Conservation (phyloP, 2,888 invertebrate genomes). For the Ernsta delagoae region DNA sequence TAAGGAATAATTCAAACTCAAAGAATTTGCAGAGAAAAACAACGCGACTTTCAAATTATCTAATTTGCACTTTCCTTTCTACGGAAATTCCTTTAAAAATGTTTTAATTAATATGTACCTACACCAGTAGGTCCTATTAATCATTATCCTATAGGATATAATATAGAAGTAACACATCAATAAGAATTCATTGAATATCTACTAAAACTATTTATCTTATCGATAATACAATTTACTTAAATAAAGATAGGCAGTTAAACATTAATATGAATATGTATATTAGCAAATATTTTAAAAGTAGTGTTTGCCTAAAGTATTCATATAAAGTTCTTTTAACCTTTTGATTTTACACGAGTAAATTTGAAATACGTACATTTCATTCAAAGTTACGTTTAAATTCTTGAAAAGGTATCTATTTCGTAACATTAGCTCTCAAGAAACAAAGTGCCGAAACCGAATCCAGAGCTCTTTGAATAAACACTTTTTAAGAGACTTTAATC, state of each 20-base stretch:
- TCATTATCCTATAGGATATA: too few species aligned
- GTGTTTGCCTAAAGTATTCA: too few species aligned
- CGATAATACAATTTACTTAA: too few species aligned
- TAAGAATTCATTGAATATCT: too few species aligned
- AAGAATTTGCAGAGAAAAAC: not conserved
- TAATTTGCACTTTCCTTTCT: constrained; percentile 1
- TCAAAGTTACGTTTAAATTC: not conserved
- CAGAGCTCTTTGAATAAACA: not conserved
- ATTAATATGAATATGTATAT: too few species aligned
- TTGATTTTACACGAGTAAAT: too few species aligned
- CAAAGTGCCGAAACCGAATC: not conserved
- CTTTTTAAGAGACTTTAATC: constrained; percentile 4
- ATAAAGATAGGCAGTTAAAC: too few species aligned
- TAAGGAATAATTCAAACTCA: not conserved
- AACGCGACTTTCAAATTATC: not conserved
- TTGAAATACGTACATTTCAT: not conserved
- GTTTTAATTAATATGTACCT: not conserved
- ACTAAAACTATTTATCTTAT: too few species aligned
- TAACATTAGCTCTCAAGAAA: constrained; percentile 3
- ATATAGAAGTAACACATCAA: too few species aligned
- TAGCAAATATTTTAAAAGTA: too few species aligned
- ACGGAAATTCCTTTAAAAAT: not conserved
- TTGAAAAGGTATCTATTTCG: not conserved
- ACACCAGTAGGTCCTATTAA: too few species aligned
- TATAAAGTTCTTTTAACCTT: too few species aligned